These are phyloP conservation scores for Nomada goodeniana DNA, from an alignment of 2,888 invertebrate species.

Conservation along the genomic window DNA sequence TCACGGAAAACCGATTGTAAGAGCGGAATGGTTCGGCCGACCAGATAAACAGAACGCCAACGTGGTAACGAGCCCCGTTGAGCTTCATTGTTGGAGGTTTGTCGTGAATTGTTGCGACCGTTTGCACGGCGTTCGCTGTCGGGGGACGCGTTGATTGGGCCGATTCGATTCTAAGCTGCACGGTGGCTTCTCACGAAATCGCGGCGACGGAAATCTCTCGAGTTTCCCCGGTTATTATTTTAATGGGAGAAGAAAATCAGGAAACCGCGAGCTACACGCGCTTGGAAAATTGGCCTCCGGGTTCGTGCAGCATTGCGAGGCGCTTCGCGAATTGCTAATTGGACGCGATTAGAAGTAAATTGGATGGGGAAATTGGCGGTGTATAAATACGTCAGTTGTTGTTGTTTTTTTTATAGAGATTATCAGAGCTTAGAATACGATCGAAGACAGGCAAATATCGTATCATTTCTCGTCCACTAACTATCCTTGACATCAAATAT, in stretches of 20 bases:
- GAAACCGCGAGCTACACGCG: conserved; percentile 23
- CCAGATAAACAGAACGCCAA: neutral
- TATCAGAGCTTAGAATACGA: too few species aligned
- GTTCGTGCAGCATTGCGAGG: neutral
- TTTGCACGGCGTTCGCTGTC: neutral
- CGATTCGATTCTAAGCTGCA: neutral
- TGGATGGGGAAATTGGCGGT: neutral
- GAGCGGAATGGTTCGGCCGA: neutral
- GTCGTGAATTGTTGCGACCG: neutral
- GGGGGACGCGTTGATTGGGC: conserved; percentile 19
- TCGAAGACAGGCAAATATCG: too few species aligned
- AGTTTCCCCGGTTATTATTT: conserved; percentile 15
- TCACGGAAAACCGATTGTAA: conserved; percentile 1
- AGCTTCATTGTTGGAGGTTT: neutral
- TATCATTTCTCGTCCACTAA: too few species aligned
- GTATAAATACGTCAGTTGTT: neutral
- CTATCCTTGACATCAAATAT: too few species aligned
- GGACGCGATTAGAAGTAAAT: conserved; percentile 20
- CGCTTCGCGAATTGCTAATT: conserved; percentile 16
- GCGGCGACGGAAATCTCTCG: conserved; percentile 35
- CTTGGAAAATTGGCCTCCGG: conserved; percentile 7
- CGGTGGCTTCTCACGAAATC: conserved; percentile 35
- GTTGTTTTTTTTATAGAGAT: neutral
- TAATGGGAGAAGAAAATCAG: conserved; percentile 30
- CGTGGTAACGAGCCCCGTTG: neutral